Conservation (phyloP, 2,888 invertebrate species). For the Hirudinaria manillensis region DNA sequence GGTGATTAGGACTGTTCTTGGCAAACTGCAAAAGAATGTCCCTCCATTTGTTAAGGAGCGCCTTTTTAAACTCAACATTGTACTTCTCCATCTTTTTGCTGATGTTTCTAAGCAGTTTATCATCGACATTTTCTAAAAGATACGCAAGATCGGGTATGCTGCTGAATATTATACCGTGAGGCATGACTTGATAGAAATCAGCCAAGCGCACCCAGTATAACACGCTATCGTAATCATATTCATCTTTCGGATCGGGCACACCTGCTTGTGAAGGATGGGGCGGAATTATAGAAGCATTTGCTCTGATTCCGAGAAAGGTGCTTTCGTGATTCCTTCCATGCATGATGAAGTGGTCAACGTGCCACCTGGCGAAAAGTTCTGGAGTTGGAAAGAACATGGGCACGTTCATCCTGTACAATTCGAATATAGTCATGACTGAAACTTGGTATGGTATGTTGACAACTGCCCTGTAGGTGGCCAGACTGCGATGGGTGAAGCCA, state of each 20-base stretch:
- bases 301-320: slow-evolving; percentile 10
- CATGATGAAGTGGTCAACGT: slow-evolving; percentile 33
- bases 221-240: slow-evolving; percentile 29
- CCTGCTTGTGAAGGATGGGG: slow-evolving; percentile 25
- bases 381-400: slow-evolving; percentile 37
- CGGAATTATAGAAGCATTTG: slow-evolving; percentile 48
- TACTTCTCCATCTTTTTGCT: slow-evolving; percentile 33
- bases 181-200: slow-evolving; percentile 35
- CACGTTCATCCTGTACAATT: slow-evolving; percentile 38
- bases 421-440: slow-evolving; percentile 36
- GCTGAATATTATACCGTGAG: slow-evolving; percentile 33
- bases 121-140: slow-evolving; percentile 26
- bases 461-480: slow-evolving; percentile 32
- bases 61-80: slow-evolving; percentile 31
- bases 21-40: slow-evolving; percentile 27
- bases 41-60: slow-evolving; percentile 31
- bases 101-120: slow-evolving; percentile 15
- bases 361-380: slow-evolving; percentile 35
- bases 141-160: slow-evolving; percentile 35
- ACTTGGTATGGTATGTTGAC: slow-evolving; percentile 36
- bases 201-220: slow-evolving; percentile 34
- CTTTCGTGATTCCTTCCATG: slow-evolving; percentile 32
- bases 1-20: slow-evolving; percentile 30
- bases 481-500: slow-evolving; percentile 19
- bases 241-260: slow-evolving; percentile 36